Evolutionary conservation across 2,797 vertebrate species (phyloP), one percentile per base, ranked within the genome.

Genomic region (Spinibarbus caldwelli): DNA sequence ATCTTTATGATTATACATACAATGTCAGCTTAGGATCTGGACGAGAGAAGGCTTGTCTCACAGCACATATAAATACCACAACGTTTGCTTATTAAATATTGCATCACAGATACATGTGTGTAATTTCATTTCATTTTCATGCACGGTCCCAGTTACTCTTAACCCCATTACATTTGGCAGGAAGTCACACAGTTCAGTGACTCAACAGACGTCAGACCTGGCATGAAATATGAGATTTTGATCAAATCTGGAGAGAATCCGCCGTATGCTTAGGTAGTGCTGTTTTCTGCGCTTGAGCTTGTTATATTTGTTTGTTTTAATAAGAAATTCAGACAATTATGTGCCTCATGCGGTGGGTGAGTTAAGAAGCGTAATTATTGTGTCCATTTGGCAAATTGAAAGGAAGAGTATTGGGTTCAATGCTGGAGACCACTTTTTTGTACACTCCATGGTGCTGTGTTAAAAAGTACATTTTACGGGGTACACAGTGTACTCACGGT

Each of bases 351-450:
- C 49, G 36, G 41, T 66, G 85, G 83, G 79, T 84, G 83, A 87
- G 85, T 71, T 72, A 85, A 79, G 77, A 71, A 85, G 38, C 78
- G 66, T 86, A 86, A 90, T 89, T 86, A 82, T 85, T 88, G 79
- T 84, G 85, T 89, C 83, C 80, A 85, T 90, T 89, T 82, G 36
- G 64, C 34, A 88, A 88, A 88, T 78, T 80, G 71, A 89, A 86
- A 83, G 71, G 62, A 23, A 83, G 80, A 67, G 66, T 31, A 80
- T 83, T 80, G 78, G 70, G 75, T 66, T 75, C 73, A 71, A 70
- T 14, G 34, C 73, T 73, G n/a, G 64, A 52, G 64, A 64, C 12
- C 14, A 23, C 80, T 80, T 77, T 21, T 66, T 85, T 12, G 31
- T 75, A 57, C 68, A 78, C 81, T 78, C 49, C 23, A 68, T 26